A percentile compares a stretch with the other conserved stretches of the same genome.
Evolutionary conservation across 2,888 invertebrate species (phyloP).

Genomic region (Dendrolimus houi): DNA sequence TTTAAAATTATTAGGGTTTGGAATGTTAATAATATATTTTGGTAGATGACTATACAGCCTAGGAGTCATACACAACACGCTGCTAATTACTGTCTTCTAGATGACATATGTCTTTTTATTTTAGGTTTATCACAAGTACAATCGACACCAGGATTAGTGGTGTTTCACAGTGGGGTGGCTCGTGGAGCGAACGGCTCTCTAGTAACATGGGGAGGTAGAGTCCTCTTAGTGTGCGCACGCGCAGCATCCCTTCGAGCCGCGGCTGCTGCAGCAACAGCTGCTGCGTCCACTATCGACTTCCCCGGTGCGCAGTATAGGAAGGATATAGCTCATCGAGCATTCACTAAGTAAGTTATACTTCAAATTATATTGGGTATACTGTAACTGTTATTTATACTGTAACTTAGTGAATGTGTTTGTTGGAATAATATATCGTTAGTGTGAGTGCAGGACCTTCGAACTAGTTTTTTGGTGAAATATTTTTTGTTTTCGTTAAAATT

Average conservation of each 20-base stretch:
- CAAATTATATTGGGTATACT: no score
- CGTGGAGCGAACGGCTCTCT: constrained; percentile 76
- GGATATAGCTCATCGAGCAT: constrained; percentile 93
- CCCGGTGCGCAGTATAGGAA: constrained; percentile 90
- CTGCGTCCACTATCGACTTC: constrained; percentile 86
- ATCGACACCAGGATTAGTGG: constrained; percentile 67
- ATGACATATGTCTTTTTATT: constrained; percentile 4
- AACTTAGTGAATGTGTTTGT: no score
- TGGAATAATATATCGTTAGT: no score
- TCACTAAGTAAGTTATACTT: constrained; percentile 79
- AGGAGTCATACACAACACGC: no score
- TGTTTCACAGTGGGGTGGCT: constrained; percentile 93
- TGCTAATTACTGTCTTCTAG: no score
- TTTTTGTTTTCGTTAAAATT: no score
- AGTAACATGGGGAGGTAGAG: constrained; percentile 92
- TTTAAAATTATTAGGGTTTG: no score
- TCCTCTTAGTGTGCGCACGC: constrained; percentile 86
- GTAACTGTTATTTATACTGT: no score
- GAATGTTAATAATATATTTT: no score
- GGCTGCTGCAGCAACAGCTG: constrained; percentile 82
- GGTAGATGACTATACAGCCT: no score
- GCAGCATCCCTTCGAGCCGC: constrained; percentile 83
- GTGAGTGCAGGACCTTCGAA: no score
- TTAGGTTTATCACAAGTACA: constrained; percentile 77
- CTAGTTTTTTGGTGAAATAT: no score